phyloP scores from a whole-genome alignment of 92 coral and sea anemone species.

The Umimayanthus kanabou region DNA sequence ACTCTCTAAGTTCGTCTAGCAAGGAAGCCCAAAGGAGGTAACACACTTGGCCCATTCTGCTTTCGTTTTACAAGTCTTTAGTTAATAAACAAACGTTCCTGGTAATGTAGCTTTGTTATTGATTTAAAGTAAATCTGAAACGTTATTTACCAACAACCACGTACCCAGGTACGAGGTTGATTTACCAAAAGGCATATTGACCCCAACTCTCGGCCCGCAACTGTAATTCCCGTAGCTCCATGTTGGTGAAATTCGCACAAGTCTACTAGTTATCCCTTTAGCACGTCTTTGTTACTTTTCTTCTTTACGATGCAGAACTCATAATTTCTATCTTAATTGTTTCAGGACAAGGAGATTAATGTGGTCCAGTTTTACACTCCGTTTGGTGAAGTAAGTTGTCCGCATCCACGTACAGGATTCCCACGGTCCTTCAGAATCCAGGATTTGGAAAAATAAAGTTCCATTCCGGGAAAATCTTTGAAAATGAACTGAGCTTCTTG shows the following conservation, averaged over 20 bases:
- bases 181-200: not conserved
- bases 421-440: too few relatives aligned
- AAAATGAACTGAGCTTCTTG: too few relatives aligned
- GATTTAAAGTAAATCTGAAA: not conserved
- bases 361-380: constrained; percentile 99
- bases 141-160: not conserved
- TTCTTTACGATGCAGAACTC: not conserved
- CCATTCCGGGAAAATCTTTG: too few relatives aligned
- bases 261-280: too few relatives aligned
- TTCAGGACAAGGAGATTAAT: constrained; percentile 92
- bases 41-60: not conserved
- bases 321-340: not conserved
- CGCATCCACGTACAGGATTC: not conserved
- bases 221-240: not conserved
- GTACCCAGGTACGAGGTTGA: too few relatives aligned
- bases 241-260: too few relatives aligned
- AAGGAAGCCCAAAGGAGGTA: too few relatives aligned
- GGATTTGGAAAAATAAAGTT: too few relatives aligned
- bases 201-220: not conserved
- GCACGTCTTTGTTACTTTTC: not conserved
- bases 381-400: constrained; percentile 86
- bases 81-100: not conserved
- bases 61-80: not conserved
- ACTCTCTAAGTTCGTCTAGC: too few relatives aligned
- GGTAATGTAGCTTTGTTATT: too few relatives aligned